Base-by-base conservation (phyloP, 1,140 invertebrate species). In the Hyphantria cunea region DNA sequence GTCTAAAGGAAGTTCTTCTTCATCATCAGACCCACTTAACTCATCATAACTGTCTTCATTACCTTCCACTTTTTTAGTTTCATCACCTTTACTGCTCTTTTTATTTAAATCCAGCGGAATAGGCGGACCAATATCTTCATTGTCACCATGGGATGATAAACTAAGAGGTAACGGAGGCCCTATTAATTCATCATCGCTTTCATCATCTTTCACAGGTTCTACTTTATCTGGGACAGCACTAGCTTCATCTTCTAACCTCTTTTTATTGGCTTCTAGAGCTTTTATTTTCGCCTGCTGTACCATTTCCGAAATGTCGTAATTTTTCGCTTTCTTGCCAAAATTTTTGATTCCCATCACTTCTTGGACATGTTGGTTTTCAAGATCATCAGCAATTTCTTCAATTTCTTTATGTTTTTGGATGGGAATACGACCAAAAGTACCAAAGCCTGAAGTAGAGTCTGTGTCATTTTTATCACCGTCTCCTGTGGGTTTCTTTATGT, bases 261-360 rank as follows among this genome's bases (percentile, higher is more conserved):
- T 76, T 60, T 87, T 86, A 37, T 70, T 67, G 0, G 68, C 66
- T 66, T 83, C 77, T 44, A 84, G 80, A 9, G 91, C 92, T 12
- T 86, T 91, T 69, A 92, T 87, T 61, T 84, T 92, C 1, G 92
- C 91, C 66, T 91, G 83, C 13, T 88, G 85, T 49, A 91, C 79
- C 86, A 93, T 84, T 72, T 93, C 92, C 72, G 94, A 91, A 1
- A 96, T 91, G 73, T 96, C 93, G 73, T 95, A 96, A 9, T 93
- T 92, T 79, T 95, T 95, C 0, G 95, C 95, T 75, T 96, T 96
- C 66, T 95, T 95, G 0, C 95, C 95, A 81, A 96, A 96, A 9
- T 93, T 92, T 48, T 93, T 93, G 51, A 96, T 95, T 0, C 95
- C 95, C 95, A 96, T 96, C 0, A 95, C 82, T 65, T 94, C 89